Percentiles rank a stretch among this genome's conserved stretches.
Evolutionary conservation across 2,888 invertebrate genomes (phyloP).

Genomic region (Mesochorus sp.): DNA sequence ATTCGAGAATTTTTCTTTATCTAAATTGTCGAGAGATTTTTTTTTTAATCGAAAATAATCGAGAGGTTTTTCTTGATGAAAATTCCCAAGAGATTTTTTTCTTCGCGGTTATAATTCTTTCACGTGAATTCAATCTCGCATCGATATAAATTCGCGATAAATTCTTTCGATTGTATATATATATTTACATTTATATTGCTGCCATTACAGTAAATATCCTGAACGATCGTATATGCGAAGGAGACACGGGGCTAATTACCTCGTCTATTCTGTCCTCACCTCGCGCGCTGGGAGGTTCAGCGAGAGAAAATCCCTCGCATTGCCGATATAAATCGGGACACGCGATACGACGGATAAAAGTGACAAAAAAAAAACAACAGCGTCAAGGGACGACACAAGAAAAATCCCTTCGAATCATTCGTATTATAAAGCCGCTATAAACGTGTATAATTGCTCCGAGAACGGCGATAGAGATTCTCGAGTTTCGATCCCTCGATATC

Average conservation of each 20-base stretch:
- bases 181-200: too few relatives aligned
- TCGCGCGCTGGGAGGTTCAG: slow-evolving; percentile 29
- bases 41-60: too few relatives aligned
- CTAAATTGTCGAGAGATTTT: too few relatives aligned
- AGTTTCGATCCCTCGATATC: slow-evolving; percentile 52
- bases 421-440: neutral
- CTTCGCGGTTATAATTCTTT: neutral
- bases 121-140: slow-evolving; percentile 6
- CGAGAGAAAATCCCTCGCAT: neutral
- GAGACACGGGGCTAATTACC: slow-evolving; percentile 46
- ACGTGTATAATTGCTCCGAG: slow-evolving; percentile 40
- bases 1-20: too few relatives aligned
- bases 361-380: slow-evolving; percentile 29
- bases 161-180: neutral
- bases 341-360: slow-evolving; percentile 46
- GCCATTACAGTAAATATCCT: slow-evolving; percentile 14
- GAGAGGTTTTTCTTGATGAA: too few relatives aligned
- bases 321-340: slow-evolving; percentile 53
- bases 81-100: neutral
- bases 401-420: slow-evolving; percentile 15
- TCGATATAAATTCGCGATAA: slow-evolving; percentile 26
- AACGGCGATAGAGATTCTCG: slow-evolving; percentile 46
- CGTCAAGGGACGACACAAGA: neutral
- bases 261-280: slow-evolving; percentile 55
- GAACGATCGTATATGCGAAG: neutral